Evolutionary conservation across 2,113 vertebrate species (phyloP), one percentile per base, ranked within the genome.

Genomic region (Circaetus cinerascens): DNA sequence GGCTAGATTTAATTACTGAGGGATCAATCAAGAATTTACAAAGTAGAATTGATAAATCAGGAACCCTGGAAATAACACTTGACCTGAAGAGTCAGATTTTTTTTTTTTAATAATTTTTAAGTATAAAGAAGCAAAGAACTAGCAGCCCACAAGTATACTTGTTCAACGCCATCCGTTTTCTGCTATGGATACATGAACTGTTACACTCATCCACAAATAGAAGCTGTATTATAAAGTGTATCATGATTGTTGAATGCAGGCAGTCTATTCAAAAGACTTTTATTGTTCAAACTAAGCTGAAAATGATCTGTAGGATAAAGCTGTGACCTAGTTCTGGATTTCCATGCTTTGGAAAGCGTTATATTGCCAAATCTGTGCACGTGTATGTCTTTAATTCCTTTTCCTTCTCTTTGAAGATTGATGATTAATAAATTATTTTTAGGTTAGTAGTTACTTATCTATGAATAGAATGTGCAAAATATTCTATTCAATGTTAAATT

Each of bases 241-340:
- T 83, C 27, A 5, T 83, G 89, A 73, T 73, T 69, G 78, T 71
- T 95, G 74, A 90, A 93, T 83, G 59, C 71, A 93, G 74, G 45
- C 67, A 80, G 53, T 88, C 96, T 90, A 55, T 93, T 96, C 66
- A 82, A n/a, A 88, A 92, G 13, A 88, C 88, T 86, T 82, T 72
- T 77, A 86, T 94, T 95, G 82, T 95, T 94, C 81, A 76, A 38
- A 86, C 57, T 94, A 95, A 96, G 78, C 84, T 93, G 90, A 88
- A 96, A 86, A 90, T 79, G 12, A 82, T 89, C 43, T 56, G 73
- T 55, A 64, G 89, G 77, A 75, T 94, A 88, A 96, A 95, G 71
- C 67, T 75, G 71, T 92, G 78, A 55, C 71, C 80, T 73, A 88
- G 22, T 90, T 90, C 67, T 86, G 55, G 27, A 59, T 83, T 92